Conservation (phyloP, 2,113 vertebrate genomes). For the Rhea pennata region DNA sequence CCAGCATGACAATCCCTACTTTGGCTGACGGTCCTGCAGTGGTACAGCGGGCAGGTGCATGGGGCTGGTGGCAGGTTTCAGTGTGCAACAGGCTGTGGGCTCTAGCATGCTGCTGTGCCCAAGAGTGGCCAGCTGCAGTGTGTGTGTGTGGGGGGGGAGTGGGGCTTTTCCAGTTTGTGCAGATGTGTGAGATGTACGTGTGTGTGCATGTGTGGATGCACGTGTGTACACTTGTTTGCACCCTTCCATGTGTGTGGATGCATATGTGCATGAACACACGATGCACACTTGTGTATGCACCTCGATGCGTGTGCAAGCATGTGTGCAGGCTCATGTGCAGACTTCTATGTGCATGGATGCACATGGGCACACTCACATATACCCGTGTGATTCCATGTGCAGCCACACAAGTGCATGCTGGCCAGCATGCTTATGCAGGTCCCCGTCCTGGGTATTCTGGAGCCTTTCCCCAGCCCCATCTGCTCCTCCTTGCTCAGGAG, state of each 20-base stretch:
- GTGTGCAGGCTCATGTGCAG: background rate
- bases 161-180: background rate
- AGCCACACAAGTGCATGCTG: rapidly evolving
- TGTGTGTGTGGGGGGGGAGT: no score
- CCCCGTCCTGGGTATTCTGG: background rate
- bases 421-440: background rate
- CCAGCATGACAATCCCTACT: slow-evolving; percentile 94
- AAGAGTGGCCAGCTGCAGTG: no score
- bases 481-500: background rate
- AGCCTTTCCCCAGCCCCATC: background rate
- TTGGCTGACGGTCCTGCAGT: slow-evolving; percentile 75
- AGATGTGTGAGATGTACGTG: background rate
- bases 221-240: background rate
- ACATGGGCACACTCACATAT: background rate
- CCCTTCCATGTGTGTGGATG: background rate
- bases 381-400: background rate
- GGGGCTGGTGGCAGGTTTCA: no score
- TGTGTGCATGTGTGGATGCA: background rate
- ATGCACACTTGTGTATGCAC: background rate
- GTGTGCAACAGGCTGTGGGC: no score
- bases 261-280: background rate
- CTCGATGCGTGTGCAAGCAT: background rate
- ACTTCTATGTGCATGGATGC: background rate
- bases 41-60: no score
- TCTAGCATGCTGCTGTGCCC: no score